Evolutionary conservation across 2,113 vertebrate genomes (phyloP).

Genomic region (Calidris pygmaea): DNA sequence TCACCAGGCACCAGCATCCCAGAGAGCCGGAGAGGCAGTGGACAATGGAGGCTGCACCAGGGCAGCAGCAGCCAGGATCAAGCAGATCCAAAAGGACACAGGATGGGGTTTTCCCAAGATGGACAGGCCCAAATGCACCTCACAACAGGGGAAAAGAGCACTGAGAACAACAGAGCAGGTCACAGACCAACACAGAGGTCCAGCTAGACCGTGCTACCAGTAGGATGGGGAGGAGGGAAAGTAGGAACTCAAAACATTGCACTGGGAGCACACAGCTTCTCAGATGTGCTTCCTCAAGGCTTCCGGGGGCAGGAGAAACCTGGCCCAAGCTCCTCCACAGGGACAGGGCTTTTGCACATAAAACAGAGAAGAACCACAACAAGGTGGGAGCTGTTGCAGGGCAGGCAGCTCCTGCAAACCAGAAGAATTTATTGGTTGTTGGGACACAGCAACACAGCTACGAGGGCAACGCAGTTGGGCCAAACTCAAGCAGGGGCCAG

Average conservation of each 20-base stretch:
- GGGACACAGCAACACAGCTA: neutral
- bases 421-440: slow-evolving; percentile 15
- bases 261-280: neutral
- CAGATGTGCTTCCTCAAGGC: neutral
- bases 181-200: neutral
- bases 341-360: neutral
- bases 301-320: neutral
- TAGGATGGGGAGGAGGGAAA: neutral
- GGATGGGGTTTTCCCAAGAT: neutral
- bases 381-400: neutral
- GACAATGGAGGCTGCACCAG: fast-evolving
- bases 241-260: neutral
- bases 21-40: neutral
- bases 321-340: neutral
- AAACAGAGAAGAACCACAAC: neutral
- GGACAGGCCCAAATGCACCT: neutral
- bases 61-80: fast-evolving
- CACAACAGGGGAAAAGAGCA: neutral
- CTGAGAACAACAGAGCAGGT: neutral
- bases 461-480: fast-evolving
- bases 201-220: neutral
- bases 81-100: neutral
- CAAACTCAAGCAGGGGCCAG: neutral
- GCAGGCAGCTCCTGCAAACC: neutral
- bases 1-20: neutral